Evolutionary conservation across 2,797 vertebrate species (phyloP).

Genomic region (Squalus acanthias): DNA sequence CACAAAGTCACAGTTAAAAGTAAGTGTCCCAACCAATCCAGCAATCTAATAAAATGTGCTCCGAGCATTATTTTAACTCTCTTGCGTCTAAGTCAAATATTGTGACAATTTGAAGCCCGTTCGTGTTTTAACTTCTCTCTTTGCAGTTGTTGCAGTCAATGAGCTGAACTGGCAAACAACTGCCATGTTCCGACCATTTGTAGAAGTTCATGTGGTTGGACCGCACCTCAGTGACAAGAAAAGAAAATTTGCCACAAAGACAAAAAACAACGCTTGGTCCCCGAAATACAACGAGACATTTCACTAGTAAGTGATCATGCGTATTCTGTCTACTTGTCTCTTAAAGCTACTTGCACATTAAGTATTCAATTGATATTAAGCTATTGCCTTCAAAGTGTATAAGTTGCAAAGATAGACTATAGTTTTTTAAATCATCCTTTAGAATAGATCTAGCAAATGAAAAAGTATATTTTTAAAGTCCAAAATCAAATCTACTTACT

Average conservation of each 20-base stretch:
- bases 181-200: constrained; percentile 95
- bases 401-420: neutral
- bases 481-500: neutral
- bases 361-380: neutral
- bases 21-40: constrained; percentile 44
- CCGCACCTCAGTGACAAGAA: constrained; percentile 89
- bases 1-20: constrained; percentile 93
- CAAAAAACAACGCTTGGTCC: constrained; percentile 98
- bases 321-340: neutral
- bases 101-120: neutral
- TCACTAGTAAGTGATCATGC: constrained; percentile 81
- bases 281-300: constrained; percentile 98
- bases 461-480: no score
- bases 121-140: neutral
- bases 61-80: neutral
- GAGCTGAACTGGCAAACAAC: constrained; percentile 91
- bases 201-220: constrained; percentile 86
- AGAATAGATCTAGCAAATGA: no score
- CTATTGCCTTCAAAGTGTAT: neutral
- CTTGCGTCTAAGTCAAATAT: neutral
- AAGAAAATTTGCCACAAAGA: constrained; percentile 94
- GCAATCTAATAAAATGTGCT: neutral
- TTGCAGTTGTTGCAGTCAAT: constrained; percentile 80
- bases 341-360: neutral
- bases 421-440: neutral